Conservation (phyloP, 2,797 vertebrate species). For the Lepus oiostolus region DNA sequence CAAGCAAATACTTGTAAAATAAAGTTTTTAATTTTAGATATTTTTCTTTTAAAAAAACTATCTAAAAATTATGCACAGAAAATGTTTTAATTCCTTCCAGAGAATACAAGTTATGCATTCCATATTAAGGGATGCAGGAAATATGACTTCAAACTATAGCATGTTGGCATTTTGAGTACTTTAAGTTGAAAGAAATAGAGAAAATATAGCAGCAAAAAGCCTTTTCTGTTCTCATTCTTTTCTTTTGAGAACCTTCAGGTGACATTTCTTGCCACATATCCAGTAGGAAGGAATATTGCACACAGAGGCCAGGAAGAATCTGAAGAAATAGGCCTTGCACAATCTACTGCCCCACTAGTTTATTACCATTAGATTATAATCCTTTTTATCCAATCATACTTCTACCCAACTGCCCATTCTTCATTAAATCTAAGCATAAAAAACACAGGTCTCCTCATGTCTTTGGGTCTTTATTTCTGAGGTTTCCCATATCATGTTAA, state of each 20-base stretch:
- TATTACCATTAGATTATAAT: neutral
- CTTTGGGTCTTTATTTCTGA: neutral
- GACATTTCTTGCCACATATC: fast-evolving
- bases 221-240: neutral
- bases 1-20: neutral
- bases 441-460: neutral
- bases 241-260: neutral
- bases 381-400: neutral
- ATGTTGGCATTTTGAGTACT: neutral
- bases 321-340: neutral
- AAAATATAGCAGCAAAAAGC: neutral
- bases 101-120: neutral
- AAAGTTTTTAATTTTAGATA: neutral
- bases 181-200: neutral
- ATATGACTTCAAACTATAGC: neutral
- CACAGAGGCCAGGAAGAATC: neutral
- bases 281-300: neutral
- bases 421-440: neutral
- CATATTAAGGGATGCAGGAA: fast-evolving
- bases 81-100: neutral
- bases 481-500: neutral
- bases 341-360: neutral
- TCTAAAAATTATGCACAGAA: neutral
- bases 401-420: neutral
- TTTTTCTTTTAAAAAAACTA: constrained; percentile 14